phyloP scores from a whole-genome alignment of 2,113 vertebrate species.

The Brienomyrus longianalis region DNA sequence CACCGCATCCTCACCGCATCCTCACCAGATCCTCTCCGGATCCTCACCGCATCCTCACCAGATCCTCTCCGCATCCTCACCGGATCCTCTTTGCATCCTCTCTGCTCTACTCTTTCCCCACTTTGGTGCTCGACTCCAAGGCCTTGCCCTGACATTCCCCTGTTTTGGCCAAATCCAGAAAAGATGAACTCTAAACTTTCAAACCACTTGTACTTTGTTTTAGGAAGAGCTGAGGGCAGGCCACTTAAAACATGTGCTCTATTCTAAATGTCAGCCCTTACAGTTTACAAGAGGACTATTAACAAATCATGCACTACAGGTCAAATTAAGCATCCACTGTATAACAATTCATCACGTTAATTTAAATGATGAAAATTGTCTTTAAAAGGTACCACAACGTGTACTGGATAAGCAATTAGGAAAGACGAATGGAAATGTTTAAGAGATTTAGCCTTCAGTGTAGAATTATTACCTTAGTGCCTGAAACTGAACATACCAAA shows the following conservation, averaged over 20 bases:
- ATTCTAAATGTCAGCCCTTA: not conserved
- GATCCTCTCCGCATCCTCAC: not conserved
- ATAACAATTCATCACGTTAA: not conserved
- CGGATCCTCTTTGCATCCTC: no score
- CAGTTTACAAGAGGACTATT: not conserved
- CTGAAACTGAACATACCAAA: not conserved
- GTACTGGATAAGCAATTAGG: not conserved
- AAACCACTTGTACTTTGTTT: not conserved
- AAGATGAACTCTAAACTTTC: not conserved
- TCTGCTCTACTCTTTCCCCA: not conserved
- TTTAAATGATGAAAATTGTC: not conserved
- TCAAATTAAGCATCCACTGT: not conserved
- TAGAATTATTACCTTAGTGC: not conserved
- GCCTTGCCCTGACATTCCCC: not conserved
- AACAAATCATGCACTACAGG: not conserved
- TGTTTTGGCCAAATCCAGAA: not conserved
- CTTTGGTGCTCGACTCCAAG: not conserved
- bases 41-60: no score
- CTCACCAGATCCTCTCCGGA: not conserved
- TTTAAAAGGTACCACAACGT: not conserved
- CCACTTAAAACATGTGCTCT: not conserved
- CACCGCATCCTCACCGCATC: no score
- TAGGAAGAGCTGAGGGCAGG: not conserved
- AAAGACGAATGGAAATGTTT: not conserved
- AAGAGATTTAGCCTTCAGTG: not conserved